phyloP scores from a whole-genome alignment of 2,888 invertebrate genomes.

The Urechis unicinctus region DNA sequence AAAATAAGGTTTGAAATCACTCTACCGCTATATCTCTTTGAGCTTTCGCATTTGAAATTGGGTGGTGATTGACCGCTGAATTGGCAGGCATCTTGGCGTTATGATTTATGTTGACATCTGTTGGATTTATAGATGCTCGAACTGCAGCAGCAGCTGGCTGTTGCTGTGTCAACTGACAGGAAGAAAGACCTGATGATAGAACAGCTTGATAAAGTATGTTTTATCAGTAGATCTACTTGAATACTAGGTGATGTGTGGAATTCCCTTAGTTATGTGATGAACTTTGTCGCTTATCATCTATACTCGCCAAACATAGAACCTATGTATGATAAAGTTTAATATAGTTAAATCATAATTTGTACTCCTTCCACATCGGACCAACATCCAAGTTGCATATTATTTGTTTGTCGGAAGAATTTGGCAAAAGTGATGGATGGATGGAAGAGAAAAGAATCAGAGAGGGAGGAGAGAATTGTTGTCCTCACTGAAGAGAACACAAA shows the following conservation, averaged over 20 bases:
- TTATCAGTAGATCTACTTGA: neutral
- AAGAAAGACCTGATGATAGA: conserved; percentile 46
- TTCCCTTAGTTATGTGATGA: no score
- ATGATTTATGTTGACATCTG: no score
- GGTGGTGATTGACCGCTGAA: no score
- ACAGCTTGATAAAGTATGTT: conserved; percentile 44
- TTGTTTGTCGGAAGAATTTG: no score
- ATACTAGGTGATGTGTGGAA: neutral
- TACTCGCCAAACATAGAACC: no score
- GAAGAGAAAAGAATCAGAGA: conserved; percentile 40
- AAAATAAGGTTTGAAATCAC: conserved; percentile 30
- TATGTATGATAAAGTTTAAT: no score
- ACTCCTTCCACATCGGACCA: no score
- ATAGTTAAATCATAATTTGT: no score
- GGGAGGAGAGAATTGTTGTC: conserved; percentile 25
- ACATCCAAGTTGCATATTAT: no score
- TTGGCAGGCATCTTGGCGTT: no score
- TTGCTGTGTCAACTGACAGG: conserved; percentile 43
- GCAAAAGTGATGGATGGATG: conserved; percentile 43
- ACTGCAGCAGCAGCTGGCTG: conserved; percentile 42
- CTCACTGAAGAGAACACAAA: conserved; percentile 10
- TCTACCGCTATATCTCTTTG: neutral
- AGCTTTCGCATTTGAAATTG: no score
- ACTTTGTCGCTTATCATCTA: no score
- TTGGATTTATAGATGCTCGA: conserved; percentile 33